phyloP scores from a whole-genome alignment of 2,888 invertebrate species.

The Chrysotoxum bicinctum region DNA sequence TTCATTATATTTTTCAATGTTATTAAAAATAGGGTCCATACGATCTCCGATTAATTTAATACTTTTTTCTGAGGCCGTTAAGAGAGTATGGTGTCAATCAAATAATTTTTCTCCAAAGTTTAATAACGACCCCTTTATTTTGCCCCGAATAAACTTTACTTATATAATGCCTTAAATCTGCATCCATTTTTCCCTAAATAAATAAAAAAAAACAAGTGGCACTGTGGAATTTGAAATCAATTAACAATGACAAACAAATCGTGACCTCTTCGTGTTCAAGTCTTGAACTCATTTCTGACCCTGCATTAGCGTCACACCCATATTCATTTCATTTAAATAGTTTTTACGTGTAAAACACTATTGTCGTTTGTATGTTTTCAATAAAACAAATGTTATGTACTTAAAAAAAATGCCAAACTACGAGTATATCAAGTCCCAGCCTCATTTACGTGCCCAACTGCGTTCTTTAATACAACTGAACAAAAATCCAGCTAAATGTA shows the following conservation, averaged over 20 bases:
- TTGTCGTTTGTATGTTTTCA: conserved; percentile 8
- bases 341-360: conserved; percentile 48
- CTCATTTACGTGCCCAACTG: conserved; percentile 33
- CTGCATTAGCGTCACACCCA: conserved; percentile 53
- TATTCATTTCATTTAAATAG: conserved; percentile 55
- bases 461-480: neutral
- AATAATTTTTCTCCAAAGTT: too few species aligned
- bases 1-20: too few species aligned
- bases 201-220: neutral
- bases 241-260: neutral
- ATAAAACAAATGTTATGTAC: conserved; percentile 43
- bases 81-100: too few species aligned
- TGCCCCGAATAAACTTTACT: too few species aligned
- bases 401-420: conserved; percentile 24
- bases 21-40: too few species aligned
- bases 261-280: conserved; percentile 12
- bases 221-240: neutral
- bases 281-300: conserved; percentile 36
- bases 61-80: too few species aligned
- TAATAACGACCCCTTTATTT: too few species aligned
- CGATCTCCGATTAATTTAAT: too few species aligned
- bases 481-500: conserved; percentile 7
- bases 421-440: conserved; percentile 45
- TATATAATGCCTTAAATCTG: too few species aligned
- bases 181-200: neutral